Evolutionary conservation across 2,888 invertebrate species (phyloP).

Genomic region (Dorcus hopei): DNA sequence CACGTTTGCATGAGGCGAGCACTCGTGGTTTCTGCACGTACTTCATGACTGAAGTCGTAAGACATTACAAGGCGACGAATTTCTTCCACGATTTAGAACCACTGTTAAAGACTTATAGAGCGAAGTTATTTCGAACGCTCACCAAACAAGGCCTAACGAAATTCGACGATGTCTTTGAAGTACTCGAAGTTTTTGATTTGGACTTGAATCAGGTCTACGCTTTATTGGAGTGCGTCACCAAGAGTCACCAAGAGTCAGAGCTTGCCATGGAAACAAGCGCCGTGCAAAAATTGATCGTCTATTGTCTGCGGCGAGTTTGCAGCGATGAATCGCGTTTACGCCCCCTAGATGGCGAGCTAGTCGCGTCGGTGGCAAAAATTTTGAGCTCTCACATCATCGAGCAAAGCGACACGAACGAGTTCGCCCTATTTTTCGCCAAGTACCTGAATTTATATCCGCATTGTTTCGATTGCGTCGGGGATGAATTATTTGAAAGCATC

Average conservation of each 20-base stretch:
- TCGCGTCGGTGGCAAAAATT: constrained; percentile 26
- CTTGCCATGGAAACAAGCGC: too few species aligned
- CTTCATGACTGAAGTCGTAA: constrained; percentile 9
- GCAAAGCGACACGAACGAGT: constrained; percentile 43
- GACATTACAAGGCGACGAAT: constrained; percentile 17
- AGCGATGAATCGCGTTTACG: constrained; percentile 10
- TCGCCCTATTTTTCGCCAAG: constrained; percentile 56
- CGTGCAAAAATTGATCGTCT: too few species aligned
- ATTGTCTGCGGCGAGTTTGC: too few species aligned
- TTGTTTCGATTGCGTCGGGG: constrained; percentile 51
- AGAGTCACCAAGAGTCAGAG: too few species aligned
- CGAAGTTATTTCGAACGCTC: constrained; percentile 50
- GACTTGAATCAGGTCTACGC: constrained; percentile 41
- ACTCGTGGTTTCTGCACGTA: constrained; percentile 8
- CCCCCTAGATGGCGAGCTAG: constrained; percentile 25
- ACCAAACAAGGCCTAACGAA: too few species aligned
- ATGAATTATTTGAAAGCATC: constrained; percentile 55
- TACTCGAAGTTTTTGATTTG: constrained; percentile 37
- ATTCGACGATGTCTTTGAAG: constrained; percentile 28
- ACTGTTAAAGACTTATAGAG: constrained; percentile 53
- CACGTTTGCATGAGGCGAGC: constrained; percentile 30
- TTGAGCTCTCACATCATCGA: constrained; percentile 26
- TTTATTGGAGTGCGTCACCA: background rate
- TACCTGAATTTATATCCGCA: constrained; percentile 64
- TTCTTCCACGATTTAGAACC: constrained; percentile 7